Evolutionary conservation across 2,113 vertebrate species (phyloP).

Genomic region (Hemichromis elongatus): DNA sequence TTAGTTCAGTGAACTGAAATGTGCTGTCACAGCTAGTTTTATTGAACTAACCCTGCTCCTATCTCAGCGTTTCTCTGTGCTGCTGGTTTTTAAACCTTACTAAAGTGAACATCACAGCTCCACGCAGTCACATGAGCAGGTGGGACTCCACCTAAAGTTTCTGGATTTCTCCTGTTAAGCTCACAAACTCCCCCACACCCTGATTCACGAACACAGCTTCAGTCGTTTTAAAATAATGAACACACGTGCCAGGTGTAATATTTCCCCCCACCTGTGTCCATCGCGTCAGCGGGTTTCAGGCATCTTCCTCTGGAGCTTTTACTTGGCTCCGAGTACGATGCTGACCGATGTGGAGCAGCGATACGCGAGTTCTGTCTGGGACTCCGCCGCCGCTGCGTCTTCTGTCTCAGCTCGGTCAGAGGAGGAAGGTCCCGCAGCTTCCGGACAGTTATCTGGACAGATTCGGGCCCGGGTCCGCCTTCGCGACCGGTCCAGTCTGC

Average conservation of each 20-base stretch:
- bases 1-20: not conserved
- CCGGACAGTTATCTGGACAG: slow-evolving; percentile 5
- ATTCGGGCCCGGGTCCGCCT: not conserved
- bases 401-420: not conserved
- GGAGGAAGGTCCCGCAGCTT: not conserved
- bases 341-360: slow-evolving; percentile 9
- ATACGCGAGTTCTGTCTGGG: not conserved
- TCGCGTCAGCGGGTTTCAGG: not conserved
- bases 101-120: not conserved
- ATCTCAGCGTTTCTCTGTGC: not conserved
- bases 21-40: not conserved
- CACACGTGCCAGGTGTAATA: not conserved
- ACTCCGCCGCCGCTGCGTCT: not conserved
- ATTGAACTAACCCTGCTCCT: not conserved
- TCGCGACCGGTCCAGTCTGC: not conserved
- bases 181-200: not conserved
- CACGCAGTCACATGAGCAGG: not conserved
- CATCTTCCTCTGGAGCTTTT: not conserved
- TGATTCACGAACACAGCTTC: not conserved
- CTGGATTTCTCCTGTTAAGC: not conserved
- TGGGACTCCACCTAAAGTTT: not conserved
- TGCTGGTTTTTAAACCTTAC: not conserved
- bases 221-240: not conserved
- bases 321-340: not conserved
- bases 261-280: not conserved